These are phyloP conservation scores for Holocentrus rufus DNA, from an alignment of 2,797 vertebrate genomes.

Conservation along the genomic window DNA sequence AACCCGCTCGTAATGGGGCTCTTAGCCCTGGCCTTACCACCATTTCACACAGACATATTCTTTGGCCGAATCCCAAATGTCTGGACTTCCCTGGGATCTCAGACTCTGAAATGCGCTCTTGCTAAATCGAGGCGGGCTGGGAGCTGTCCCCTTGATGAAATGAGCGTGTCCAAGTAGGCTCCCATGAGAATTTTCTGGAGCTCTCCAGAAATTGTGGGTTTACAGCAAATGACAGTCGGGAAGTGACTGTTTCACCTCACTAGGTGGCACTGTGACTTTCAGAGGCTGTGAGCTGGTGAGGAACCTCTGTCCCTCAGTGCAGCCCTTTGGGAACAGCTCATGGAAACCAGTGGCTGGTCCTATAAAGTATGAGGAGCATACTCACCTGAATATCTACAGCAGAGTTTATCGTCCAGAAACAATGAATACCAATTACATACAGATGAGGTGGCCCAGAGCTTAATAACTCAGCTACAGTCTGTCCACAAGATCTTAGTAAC, in stretches of 20 bases:
- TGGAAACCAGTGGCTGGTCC: not conserved
- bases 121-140: conserved; percentile 14
- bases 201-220: conserved; percentile 45
- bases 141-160: conserved; percentile 28
- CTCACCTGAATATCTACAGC: not conserved
- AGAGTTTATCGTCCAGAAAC: too few species aligned
- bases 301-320: not conserved
- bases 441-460: too few species aligned
- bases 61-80: conserved; percentile 39
- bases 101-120: conserved; percentile 25
- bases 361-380: not conserved
- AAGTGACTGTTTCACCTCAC: conserved; percentile 28
- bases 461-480: too few species aligned
- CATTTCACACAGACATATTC: conserved; percentile 25
- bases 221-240: conserved; percentile 42
- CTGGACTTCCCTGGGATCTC: conserved; percentile 35
- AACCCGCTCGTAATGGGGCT: conserved; percentile 14
- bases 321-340: not conserved
- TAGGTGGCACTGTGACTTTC: conserved; percentile 40
- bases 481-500: too few species aligned
- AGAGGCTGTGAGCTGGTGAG: conserved; percentile 10
- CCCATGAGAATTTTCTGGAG: conserved; percentile 38
- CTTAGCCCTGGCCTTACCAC: conserved; percentile 9
- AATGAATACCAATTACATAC: too few species aligned
- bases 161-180: conserved; percentile 17